Conservation (phyloP, 2,113 vertebrate genomes). For the Glareola pratincola region DNA sequence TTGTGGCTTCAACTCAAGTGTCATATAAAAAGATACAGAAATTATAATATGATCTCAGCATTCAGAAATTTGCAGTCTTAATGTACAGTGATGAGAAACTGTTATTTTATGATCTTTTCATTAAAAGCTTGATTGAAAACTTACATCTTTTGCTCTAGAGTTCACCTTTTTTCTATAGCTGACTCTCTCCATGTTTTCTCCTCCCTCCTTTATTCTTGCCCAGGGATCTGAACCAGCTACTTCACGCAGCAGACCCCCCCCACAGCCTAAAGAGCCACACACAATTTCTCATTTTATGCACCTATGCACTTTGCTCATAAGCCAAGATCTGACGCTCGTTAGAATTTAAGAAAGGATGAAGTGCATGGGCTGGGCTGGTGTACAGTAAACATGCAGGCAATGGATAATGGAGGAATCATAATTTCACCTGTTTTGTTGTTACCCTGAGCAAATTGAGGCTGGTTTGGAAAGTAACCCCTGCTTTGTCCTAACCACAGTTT, state of each 20-base stretch:
- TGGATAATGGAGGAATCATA: neutral
- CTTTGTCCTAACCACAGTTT: neutral
- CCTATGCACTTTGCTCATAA: neutral
- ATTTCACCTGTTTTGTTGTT: neutral
- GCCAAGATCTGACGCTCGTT: neutral
- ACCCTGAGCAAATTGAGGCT: neutral
- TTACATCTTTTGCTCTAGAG: neutral
- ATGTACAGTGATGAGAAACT: conserved; percentile 99
- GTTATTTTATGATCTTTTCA: conserved; percentile 99
- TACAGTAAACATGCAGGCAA: neutral
- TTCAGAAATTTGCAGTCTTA: conserved; percentile 99
- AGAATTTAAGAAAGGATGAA: neutral
- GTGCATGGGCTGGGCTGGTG: neutral
- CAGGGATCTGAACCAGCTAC: neutral
- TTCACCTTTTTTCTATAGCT: neutral
- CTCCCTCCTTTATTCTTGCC: neutral
- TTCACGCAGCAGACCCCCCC: neutral
- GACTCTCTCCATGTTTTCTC: neutral
- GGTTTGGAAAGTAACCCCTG: neutral
- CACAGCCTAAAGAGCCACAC: neutral
- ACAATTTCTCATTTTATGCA: neutral
- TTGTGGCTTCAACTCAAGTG: conserved; percentile 84
- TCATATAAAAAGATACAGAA: conserved; percentile 84
- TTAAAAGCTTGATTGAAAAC: conserved; percentile 99
- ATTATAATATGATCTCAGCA: conserved; percentile 88